A percentile compares a stretch with the other conserved stretches of the same genome.
Conservation (phyloP, 2,888 invertebrate genomes). For the Cheiracanthium punctorium region DNA sequence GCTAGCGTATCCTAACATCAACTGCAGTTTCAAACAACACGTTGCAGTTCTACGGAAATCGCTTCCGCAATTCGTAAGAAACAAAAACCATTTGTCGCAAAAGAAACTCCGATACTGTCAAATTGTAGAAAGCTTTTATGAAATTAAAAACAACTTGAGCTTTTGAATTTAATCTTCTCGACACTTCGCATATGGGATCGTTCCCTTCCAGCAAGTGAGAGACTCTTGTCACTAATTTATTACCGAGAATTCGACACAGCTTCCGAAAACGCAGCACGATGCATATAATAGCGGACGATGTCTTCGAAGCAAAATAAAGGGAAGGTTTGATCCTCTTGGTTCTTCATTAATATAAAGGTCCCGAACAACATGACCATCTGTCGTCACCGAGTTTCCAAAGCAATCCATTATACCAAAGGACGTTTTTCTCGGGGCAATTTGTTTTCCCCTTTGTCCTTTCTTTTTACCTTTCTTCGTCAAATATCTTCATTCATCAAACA, state of each 20-base stretch:
- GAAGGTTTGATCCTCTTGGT: conserved; percentile 48
- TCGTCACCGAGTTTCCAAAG: conserved; percentile 59
- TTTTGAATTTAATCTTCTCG: no score
- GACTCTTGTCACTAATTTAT: conserved; percentile 5
- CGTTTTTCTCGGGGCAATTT: conserved; percentile 66
- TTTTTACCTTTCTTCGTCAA: conserved; percentile 65
- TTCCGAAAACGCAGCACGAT: background rate
- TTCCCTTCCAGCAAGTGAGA: no score
- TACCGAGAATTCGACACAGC: background rate
- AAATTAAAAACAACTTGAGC: no score
- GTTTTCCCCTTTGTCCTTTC: conserved; percentile 60
- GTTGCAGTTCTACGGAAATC: no score
- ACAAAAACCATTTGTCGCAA: no score
- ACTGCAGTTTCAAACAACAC: no score
- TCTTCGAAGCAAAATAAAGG: conserved; percentile 14
- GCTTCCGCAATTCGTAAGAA: no score
- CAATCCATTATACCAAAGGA: conserved; percentile 60
- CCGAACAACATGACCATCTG: conserved; percentile 68
- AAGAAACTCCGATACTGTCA: no score
- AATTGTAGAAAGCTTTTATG: no score
- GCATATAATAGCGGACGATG: background rate
- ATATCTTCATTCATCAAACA: conserved; percentile 66
- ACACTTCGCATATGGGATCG: no score
- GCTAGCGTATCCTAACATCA: no score
- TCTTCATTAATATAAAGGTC: conserved; percentile 68